Conservation (phyloP, 1,140 invertebrate genomes). For the Streblospio benedicti region DNA sequence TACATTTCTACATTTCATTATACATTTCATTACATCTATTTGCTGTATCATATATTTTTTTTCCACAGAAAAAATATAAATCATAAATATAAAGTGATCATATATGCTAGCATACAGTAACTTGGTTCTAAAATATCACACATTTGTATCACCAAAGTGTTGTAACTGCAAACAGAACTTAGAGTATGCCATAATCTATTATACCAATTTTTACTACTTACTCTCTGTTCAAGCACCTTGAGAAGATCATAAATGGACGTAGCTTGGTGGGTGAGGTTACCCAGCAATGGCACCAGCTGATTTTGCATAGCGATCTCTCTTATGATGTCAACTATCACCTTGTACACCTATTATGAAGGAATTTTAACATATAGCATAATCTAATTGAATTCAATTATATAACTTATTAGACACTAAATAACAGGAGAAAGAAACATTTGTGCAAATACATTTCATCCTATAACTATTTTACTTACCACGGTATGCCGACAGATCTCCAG, state of each 20-base stretch:
- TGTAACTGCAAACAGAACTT: no score
- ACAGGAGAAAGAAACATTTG: not conserved
- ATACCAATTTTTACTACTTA: not conserved
- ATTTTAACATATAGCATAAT: not conserved
- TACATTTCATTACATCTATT: no score
- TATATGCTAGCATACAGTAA: no score
- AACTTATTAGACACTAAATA: not conserved
- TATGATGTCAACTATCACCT: slow-evolving; percentile 28
- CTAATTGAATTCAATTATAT: not conserved
- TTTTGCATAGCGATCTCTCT: slow-evolving; percentile 27
- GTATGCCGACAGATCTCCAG: slow-evolving; percentile 37
- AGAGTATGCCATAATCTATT: no score
- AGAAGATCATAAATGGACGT: slow-evolving; percentile 25
- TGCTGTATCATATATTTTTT: no score
- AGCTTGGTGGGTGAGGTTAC: slow-evolving; percentile 22
- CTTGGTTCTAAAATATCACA: no score
- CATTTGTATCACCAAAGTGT: no score
- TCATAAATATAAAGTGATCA: no score
- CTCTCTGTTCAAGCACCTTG: slow-evolving; percentile 23
- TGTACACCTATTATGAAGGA: slow-evolving; percentile 24
- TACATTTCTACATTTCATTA: no score
- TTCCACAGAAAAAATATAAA: no score
- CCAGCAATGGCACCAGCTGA: slow-evolving; percentile 25
- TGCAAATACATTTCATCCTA: not conserved
- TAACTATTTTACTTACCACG: slow-evolving; percentile 21